A percentile compares a stretch with the other conserved stretches of the same genome.
These are phyloP conservation scores for Lapara coniferarum DNA, from an alignment of 2,888 invertebrate species.

Conservation along the genomic window DNA sequence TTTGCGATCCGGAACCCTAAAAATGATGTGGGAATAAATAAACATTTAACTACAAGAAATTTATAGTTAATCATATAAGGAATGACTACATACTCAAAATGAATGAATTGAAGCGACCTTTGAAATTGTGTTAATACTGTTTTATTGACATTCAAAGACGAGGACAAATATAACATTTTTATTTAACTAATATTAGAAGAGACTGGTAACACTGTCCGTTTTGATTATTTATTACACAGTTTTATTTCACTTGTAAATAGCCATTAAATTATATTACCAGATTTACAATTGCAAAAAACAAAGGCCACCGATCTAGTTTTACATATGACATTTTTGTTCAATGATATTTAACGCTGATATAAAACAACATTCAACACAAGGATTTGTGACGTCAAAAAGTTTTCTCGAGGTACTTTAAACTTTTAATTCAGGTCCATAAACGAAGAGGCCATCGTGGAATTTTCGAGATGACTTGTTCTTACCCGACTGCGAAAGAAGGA, in stretches of 20 bases:
- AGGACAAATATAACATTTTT: not conserved
- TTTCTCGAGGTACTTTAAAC: not conserved
- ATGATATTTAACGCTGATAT: not conserved
- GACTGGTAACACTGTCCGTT: not conserved
- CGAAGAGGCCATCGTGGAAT: constrained; percentile 7
- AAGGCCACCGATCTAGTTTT: constrained; percentile 14
- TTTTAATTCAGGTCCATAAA: not conserved
- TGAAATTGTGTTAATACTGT: not conserved
- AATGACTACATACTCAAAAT: not conserved
- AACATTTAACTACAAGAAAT: too few species aligned
- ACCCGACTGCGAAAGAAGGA: too few species aligned
- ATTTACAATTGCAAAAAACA: constrained; percentile 1
- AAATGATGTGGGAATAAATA: too few species aligned
- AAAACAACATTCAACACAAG: not conserved
- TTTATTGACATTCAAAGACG: not conserved
- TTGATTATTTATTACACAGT: not conserved
- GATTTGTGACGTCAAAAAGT: not conserved
- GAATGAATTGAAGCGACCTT: not conserved
- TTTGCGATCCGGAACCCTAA: too few species aligned
- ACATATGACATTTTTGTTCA: constrained; percentile 3
- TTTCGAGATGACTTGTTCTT: not conserved
- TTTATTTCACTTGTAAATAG: not conserved
- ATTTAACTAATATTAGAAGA: not conserved
- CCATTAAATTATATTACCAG: not conserved
- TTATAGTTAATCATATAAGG: not conserved